A percentile compares a stretch with the other conserved stretches of the same genome.
Evolutionary conservation across 2,888 invertebrate species (phyloP).

Genomic region (Synergus gifuensis): DNA sequence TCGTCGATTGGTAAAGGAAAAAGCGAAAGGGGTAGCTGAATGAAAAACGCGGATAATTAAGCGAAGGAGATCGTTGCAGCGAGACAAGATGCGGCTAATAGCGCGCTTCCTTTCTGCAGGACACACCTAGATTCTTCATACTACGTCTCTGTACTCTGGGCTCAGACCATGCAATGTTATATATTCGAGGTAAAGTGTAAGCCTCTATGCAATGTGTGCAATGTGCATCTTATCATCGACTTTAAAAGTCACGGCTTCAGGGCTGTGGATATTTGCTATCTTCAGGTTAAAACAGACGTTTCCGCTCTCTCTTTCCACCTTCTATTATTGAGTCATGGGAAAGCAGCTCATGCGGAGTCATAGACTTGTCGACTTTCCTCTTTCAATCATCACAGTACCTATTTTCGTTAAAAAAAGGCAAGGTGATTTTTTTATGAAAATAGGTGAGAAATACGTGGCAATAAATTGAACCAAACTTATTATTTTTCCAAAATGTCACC

Average conservation of each 20-base stretch:
- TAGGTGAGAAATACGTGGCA: no score
- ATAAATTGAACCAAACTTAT: no score
- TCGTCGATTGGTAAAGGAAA: conserved; percentile 29
- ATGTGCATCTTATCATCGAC: conserved; percentile 28
- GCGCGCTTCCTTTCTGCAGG: conserved; percentile 54
- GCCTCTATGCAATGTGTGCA: neutral
- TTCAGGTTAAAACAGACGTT: conserved; percentile 27
- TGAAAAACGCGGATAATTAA: conserved; percentile 58
- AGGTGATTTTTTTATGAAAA: no score
- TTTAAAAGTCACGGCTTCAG: conserved; percentile 15
- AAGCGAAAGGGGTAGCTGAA: conserved; percentile 44
- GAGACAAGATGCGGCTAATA: conserved; percentile 58
- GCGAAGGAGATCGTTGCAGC: conserved; percentile 55
- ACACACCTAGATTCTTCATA: conserved; percentile 34
- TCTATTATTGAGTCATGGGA: conserved; percentile 34
- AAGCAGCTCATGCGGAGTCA: neutral
- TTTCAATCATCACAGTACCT: neutral
- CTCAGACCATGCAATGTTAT: conserved; percentile 21
- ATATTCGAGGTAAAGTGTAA: conserved; percentile 11
- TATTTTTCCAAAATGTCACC: no score
- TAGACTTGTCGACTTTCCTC: neutral
- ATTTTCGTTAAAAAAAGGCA: no score
- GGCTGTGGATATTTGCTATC: conserved; percentile 22
- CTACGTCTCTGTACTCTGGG: neutral
- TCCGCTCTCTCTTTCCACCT: conserved; percentile 23